Base-by-base conservation (phyloP, 2,797 vertebrate genomes). In the Dendrocincla fuliginosa region DNA sequence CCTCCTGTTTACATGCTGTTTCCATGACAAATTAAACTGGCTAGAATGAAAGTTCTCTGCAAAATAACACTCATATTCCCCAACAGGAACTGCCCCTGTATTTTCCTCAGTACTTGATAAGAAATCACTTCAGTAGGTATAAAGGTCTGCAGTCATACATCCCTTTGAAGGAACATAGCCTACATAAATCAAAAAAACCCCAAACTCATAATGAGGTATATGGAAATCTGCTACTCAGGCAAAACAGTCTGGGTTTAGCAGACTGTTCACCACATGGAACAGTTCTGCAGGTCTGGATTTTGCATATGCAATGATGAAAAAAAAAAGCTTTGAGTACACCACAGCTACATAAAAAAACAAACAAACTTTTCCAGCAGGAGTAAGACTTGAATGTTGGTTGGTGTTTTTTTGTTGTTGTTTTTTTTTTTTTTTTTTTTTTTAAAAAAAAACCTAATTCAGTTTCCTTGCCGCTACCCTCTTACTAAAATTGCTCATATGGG, bases 161-260 rank as follows among this genome's bases (percentile, higher is more conserved):
- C 65, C 30, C 91, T 97, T 92, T 89, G 87, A 97, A 93, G 85
- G 47, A 91, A 82, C 30, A 73, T 73, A 94, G 94, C 11, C 87
- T 93, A 94, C 56, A 91, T 73, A 81, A 87, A 96, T 94, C 25
- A 92, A 85, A 93, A 95, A 95, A 92, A 70, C 2, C 56, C 52
- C 71, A 70, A 88, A 76, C 44, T 92, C 85, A 91, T 89, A 94
- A 96, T 82, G 87, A 94, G 82, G 64, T 93, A 80, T 92, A 94
- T 86, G 80, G 94, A 96, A 97, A 97, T 96, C 85, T 97, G 92
- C 89, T 86, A 88, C 84, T 96, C 94, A 89, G 90, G 94, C 93
- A 95, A 97, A 97, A 96, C 93, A 95, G 89, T 96, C 95, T 95
- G 96, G 84, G 78, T 94, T 95, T 88, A 94, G 86, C 94, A 96